A percentile compares a stretch with the other conserved stretches of the same genome.
Conservation (phyloP, 2,113 vertebrate genomes). For the Dicrurus megarhynchus region DNA sequence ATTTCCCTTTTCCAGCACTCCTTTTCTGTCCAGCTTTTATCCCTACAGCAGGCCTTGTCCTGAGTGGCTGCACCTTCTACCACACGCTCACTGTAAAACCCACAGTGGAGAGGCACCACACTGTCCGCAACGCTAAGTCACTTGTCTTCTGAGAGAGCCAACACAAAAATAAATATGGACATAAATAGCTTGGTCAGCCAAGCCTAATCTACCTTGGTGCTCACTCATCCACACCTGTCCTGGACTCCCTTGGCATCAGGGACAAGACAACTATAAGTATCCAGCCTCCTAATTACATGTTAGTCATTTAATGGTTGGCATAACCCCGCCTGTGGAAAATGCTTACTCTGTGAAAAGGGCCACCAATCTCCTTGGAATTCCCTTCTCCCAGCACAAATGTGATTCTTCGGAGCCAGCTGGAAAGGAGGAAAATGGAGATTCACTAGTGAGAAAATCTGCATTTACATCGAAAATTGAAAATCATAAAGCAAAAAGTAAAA, state of each 20-base stretch:
- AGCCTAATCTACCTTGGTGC: not conserved
- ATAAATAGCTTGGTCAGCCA: slow-evolving; percentile 5
- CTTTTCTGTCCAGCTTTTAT: slow-evolving; percentile 11
- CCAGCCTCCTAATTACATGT: slow-evolving; percentile 60
- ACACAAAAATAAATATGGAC: not conserved
- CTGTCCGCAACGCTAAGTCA: accelerated
- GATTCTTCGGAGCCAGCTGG: not conserved
- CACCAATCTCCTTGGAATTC: slow-evolving; percentile 42
- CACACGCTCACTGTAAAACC: not conserved
- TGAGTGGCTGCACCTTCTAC: not conserved
- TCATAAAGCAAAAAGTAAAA: not conserved
- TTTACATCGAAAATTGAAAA: not conserved
- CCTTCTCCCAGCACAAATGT: slow-evolving; percentile 8
- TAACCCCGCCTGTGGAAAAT: slow-evolving; percentile 66
- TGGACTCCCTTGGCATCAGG: slow-evolving; percentile 41
- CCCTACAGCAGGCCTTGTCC: not conserved
- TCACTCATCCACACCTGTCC: slow-evolving; percentile 32
- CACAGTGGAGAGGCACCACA: not conserved
- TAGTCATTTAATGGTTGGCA: slow-evolving; percentile 56
- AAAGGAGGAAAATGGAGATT: not conserved
- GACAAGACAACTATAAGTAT: slow-evolving; percentile 63
- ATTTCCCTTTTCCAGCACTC: slow-evolving; percentile 45
- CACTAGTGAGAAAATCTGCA: not conserved
- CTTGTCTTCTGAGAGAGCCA: not conserved
- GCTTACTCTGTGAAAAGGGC: slow-evolving; percentile 52